phyloP scores from a whole-genome alignment of 2,113 vertebrate species.

The Forbesichthys papilliferus region DNA sequence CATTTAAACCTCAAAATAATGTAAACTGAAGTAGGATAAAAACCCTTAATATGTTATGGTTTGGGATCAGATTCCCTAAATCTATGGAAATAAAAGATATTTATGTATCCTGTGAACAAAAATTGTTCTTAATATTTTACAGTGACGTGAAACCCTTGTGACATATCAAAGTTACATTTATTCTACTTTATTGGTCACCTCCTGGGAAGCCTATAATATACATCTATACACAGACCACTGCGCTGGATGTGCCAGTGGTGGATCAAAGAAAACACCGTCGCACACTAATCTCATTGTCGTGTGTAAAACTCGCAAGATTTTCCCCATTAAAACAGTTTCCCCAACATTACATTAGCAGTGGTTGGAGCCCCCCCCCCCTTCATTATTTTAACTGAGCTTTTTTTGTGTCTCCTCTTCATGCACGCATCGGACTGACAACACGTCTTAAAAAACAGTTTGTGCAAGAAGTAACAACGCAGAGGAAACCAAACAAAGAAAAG shows the following conservation, averaged over 20 bases:
- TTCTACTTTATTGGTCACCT: constrained; percentile 80
- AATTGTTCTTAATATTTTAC: constrained; percentile 74
- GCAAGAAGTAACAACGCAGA: constrained; percentile 74
- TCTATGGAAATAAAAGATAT: constrained; percentile 77
- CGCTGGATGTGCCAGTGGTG: constrained; percentile 64
- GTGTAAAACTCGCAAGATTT: constrained; percentile 74
- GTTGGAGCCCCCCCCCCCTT: constrained; percentile 53
- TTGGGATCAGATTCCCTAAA: constrained; percentile 73
- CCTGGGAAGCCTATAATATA: constrained; percentile 80
- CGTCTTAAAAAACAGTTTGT: constrained; percentile 78
- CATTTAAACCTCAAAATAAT: constrained; percentile 83
- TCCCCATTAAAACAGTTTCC: constrained; percentile 64
- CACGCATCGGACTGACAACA: constrained; percentile 82
- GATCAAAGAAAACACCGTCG: constrained; percentile 80
- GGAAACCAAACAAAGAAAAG: constrained; percentile 53
- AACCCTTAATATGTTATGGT: constrained; percentile 71
- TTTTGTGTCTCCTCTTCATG: constrained; percentile 79
- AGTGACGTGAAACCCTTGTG: constrained; percentile 73
- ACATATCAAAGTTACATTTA: no score
- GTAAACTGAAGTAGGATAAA: constrained; percentile 83
- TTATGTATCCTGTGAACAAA: constrained; percentile 65
- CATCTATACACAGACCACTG: constrained; percentile 80
- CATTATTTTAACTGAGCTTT: constrained; percentile 39
- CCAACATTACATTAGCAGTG: constrained; percentile 76
- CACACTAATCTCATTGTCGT: constrained; percentile 73